phyloP scores from a whole-genome alignment of 2,888 invertebrate species.

The Stenichneumon culpator region DNA sequence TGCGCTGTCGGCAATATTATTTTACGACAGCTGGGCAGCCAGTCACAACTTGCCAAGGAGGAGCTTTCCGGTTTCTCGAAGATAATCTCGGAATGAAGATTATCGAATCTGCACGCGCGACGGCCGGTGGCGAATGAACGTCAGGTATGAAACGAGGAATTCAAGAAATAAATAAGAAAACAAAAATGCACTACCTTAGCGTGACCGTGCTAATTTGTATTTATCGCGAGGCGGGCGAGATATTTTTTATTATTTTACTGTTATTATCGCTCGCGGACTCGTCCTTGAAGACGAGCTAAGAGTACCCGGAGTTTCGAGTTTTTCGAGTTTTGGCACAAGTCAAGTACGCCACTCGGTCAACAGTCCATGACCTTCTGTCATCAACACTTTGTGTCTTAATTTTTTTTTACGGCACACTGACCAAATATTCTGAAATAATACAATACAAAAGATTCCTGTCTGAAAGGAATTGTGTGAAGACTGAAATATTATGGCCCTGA shows the following conservation, averaged over 20 bases:
- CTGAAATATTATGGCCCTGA: too few species aligned
- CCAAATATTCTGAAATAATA: not conserved
- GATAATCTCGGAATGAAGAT: slow-evolving; percentile 40
- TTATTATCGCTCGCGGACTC: slow-evolving; percentile 30
- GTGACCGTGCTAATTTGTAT: slow-evolving; percentile 56
- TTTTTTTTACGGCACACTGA: slow-evolving; percentile 17
- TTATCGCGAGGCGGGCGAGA: slow-evolving; percentile 43
- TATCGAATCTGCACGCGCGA: slow-evolving; percentile 26
- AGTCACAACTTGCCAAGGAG: not conserved
- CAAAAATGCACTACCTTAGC: slow-evolving; percentile 9
- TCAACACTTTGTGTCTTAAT: not conserved
- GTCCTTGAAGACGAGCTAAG: slow-evolving; percentile 54
- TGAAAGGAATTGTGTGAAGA: too few species aligned
- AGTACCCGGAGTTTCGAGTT: slow-evolving; percentile 35
- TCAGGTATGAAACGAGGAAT: slow-evolving; percentile 3
- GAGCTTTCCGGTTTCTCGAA: slow-evolving; percentile 50
- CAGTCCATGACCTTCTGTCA: slow-evolving; percentile 16
- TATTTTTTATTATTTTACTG: slow-evolving; percentile 4
- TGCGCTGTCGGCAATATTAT: slow-evolving; percentile 47
- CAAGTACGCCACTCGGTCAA: slow-evolving; percentile 62
- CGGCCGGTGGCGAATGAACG: not conserved
- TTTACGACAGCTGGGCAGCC: slow-evolving; percentile 43
- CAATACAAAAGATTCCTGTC: too few species aligned
- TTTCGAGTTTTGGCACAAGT: slow-evolving; percentile 40
- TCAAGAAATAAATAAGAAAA: slow-evolving; percentile 14